Percentiles rank a stretch among this genome's conserved stretches.
Conservation (phyloP, 2,888 invertebrate genomes). For the Malthinus seriepunctatus region DNA sequence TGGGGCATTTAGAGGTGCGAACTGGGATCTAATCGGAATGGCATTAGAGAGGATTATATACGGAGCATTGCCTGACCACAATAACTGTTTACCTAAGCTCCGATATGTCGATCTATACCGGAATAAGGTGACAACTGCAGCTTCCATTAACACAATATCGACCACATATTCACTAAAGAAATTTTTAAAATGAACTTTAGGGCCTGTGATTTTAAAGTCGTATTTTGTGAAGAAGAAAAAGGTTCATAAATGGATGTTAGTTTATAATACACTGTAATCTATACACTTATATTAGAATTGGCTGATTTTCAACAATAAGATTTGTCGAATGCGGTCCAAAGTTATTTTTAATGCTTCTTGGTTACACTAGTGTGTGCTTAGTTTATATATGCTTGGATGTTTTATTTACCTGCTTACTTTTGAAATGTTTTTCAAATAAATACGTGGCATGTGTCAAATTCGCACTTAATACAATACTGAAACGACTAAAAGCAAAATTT, state of each 20-base stretch:
- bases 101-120: constrained; percentile 45
- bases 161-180: not conserved
- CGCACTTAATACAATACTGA: not conserved
- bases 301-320: constrained; percentile 39
- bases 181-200: constrained; percentile 19
- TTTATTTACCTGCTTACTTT: not conserved
- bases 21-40: constrained; percentile 48
- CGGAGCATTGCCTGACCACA: constrained; percentile 50
- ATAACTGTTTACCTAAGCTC: constrained; percentile 53
- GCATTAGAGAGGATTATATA: constrained; percentile 51
- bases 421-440: not conserved
- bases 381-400: not conserved
- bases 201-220: not conserved
- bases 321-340: constrained; percentile 36
- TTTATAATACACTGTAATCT: constrained; percentile 33
- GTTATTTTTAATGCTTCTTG: constrained; percentile 40
- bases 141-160: constrained; percentile 41
- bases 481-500: too few relatives aligned
- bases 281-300: constrained; percentile 33
- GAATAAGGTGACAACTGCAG: constrained; percentile 43
- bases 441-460: constrained; percentile 4
- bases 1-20: constrained; percentile 47
- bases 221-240: too few relatives aligned
- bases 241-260: constrained; percentile 24
- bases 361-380: constrained; percentile 32